Base-by-base conservation (phyloP, 2,888 invertebrate genomes). In the Nycteola revayana region DNA sequence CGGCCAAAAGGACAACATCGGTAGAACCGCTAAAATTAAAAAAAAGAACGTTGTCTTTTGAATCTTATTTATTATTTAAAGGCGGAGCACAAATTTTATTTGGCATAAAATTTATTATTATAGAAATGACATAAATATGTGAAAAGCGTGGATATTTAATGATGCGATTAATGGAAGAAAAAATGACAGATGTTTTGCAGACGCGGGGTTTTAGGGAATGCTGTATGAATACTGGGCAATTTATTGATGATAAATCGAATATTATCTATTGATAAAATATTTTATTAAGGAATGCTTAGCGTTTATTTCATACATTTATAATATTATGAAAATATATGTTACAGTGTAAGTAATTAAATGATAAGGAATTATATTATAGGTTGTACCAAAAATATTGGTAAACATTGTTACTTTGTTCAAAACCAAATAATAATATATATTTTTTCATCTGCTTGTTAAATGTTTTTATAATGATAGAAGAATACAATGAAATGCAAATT, bases 51-150 rank as follows among this genome's bases (percentile, higher is more conserved):
- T n/a, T 49, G 50, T 54, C 50, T 36, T 14, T 33, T 47, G 42
- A 26, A 25, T 36, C 41, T 63, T 55, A 67, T 64, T 68, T 71
- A 80, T 78, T 60, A 49, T 53, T 36, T 21, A 32, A 35, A 55
- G 86, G 86, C 79, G 83, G 68, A 59, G 71, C 54, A 46, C 56
- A 58, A 72, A 76, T 82, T 85, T 82, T 84, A 84, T 87, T 83
- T 82, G 82, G 71, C 85, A 75, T 82, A 72, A 75, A 82, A 85
- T 85, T 68, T 75, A 75, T 79, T 75, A 75, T 79, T 74, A 62
- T 80, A 74, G 68, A 70, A 74, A 76, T 75, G 67, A 75, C 70
- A 80, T 78, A 79, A 82, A 81, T 83, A 77, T 77, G 82, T 79
- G 80, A 72, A 75, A 86, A 81, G 81, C 80, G 83, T 85, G 81